Conservation (phyloP, 2,113 vertebrate genomes). For the Sylvietta virens region DNA sequence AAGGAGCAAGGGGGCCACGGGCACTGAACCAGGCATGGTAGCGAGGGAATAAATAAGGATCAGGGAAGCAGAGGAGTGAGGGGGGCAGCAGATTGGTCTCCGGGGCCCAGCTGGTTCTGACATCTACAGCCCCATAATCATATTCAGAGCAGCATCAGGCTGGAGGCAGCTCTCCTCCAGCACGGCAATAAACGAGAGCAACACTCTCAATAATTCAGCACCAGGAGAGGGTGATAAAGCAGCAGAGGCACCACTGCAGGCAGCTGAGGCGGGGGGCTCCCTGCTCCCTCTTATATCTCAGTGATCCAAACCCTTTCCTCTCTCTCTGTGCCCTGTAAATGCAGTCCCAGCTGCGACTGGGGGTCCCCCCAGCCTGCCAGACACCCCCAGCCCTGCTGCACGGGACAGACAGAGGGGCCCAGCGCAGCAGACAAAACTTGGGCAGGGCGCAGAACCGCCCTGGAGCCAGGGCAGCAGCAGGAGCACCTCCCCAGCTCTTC, state of each 20-base stretch:
- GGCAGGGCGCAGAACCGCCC: background rate
- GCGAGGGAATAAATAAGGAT: background rate
- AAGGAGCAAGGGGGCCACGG: background rate
- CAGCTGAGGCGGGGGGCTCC: background rate
- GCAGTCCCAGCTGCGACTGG: fast-evolving
- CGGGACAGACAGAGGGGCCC: background rate
- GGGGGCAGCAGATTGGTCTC: background rate
- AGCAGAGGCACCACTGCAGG: background rate
- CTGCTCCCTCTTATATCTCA: background rate
- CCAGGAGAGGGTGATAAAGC: conserved; percentile 15
- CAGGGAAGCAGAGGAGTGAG: background rate
- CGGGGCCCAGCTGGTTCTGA: background rate
- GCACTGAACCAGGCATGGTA: background rate
- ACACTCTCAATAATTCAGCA: conserved; percentile 61
- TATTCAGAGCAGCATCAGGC: conserved; percentile 1
- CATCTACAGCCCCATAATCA: background rate
- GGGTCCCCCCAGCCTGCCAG: background rate
- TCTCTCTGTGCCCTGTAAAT: background rate
- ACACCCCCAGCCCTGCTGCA: background rate
- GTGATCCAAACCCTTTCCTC: background rate
- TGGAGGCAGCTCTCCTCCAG: background rate
- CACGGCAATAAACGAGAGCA: conserved; percentile 38
- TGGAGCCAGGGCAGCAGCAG: background rate
- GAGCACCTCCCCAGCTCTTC: background rate
- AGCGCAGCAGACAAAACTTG: background rate